These are phyloP conservation scores for Phymatocera aterrima DNA, from an alignment of 2,888 invertebrate genomes.

Conservation along the genomic window DNA sequence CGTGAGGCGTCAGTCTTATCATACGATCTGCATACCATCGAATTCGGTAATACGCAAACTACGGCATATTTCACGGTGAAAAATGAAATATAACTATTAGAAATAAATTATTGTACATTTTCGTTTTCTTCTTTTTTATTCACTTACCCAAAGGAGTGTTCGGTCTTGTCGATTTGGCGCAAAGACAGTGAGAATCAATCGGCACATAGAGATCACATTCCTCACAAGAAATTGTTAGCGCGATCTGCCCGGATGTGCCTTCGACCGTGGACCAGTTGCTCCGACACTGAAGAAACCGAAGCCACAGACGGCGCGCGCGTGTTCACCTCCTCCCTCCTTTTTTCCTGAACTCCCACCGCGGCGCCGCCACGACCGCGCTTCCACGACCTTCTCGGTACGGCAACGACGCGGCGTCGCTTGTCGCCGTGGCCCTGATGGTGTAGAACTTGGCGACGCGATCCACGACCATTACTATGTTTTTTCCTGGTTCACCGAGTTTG, in stretches of 20 bases:
- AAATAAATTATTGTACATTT: no score
- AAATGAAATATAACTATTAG: no score
- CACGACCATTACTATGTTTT: conserved; percentile 40
- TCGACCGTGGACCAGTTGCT: conserved; percentile 70
- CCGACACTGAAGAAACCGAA: conserved; percentile 67
- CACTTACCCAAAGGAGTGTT: conserved; percentile 31
- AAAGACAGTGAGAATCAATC: conserved; percentile 19
- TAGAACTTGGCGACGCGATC: conserved; percentile 31
- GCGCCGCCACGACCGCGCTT: conserved; percentile 22
- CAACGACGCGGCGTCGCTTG: no score
- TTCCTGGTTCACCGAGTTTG: conserved; percentile 16
- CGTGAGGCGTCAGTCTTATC: conserved; percentile 2
- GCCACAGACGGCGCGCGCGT: background rate
- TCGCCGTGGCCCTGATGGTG: background rate
- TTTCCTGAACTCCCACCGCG: background rate
- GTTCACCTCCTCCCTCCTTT: conserved; percentile 45
- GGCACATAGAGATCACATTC: conserved; percentile 68
- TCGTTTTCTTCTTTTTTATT: no score
- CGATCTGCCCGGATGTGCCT: conserved; percentile 50
- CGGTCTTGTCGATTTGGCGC: conserved; percentile 24
- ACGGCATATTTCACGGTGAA: background rate
- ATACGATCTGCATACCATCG: background rate
- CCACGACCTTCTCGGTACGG: conserved; percentile 42
- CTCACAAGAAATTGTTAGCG: conserved; percentile 58
- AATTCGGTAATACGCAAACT: background rate